Conservation (phyloP, 2,888 invertebrate genomes). For the Linnaemya tessellans region DNA sequence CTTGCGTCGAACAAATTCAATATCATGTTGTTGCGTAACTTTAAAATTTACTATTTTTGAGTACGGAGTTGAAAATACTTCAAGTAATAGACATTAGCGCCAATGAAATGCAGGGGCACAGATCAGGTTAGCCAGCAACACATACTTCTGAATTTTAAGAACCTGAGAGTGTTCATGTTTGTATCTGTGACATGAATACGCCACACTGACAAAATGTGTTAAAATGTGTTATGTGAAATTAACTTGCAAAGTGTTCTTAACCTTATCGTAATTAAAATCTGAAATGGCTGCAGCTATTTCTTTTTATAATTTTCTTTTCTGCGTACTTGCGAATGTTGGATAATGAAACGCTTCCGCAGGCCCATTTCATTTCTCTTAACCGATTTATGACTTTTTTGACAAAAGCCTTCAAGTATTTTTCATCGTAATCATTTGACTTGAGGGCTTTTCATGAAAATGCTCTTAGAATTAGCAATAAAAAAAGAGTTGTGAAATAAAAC, state of each 20-base stretch:
- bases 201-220: too few species aligned
- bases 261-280: slow-evolving; percentile 45
- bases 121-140: too few species aligned
- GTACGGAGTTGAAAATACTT: too few species aligned
- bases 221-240: too few species aligned
- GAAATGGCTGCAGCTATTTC: slow-evolving; percentile 14
- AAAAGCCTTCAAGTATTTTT: slow-evolving; percentile 4
- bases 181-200: too few species aligned
- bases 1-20: too few species aligned
- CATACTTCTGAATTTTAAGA: too few species aligned
- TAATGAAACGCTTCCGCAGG: background rate
- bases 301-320: background rate
- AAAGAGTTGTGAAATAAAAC: slow-evolving; percentile 20
- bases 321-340: background rate
- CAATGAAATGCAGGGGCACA: too few species aligned
- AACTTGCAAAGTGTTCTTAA: background rate
- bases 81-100: too few species aligned
- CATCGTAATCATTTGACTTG: slow-evolving; percentile 14
- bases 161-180: too few species aligned
- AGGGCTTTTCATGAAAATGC: background rate
- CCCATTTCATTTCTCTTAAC: background rate
- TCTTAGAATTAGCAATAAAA: slow-evolving; percentile 1
- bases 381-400: background rate
- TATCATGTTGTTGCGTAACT: too few species aligned
- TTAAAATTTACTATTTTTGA: too few species aligned